phyloP scores from a whole-genome alignment of 2,797 vertebrate species.

The Dermochelys coriacea region DNA sequence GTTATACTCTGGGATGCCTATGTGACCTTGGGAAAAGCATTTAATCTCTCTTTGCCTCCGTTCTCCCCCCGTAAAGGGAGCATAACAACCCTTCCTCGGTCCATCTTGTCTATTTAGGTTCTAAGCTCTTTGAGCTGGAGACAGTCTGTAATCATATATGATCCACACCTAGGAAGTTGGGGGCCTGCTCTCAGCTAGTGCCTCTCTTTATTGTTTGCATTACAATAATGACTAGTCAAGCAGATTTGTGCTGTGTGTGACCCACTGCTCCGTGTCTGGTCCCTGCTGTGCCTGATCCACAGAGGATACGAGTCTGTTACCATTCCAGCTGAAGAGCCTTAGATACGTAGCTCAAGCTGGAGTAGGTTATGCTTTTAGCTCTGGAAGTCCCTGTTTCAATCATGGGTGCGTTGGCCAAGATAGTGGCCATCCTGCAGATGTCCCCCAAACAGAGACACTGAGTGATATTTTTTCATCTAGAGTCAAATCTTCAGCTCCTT shows the following conservation, averaged over 20 bases:
- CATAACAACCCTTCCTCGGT: not conserved
- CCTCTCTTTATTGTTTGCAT: too few relatives aligned
- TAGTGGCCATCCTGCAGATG: not conserved
- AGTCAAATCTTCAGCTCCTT: not conserved
- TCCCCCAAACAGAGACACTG: rapidly evolving
- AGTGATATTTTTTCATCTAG: not conserved
- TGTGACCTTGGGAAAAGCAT: not conserved
- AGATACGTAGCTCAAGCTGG: rapidly evolving
- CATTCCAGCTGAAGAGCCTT: not conserved
- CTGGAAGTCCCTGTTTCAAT: not conserved
- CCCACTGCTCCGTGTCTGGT: not conserved
- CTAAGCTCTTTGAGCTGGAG: not conserved
- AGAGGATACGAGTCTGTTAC: not conserved
- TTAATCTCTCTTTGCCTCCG: not conserved
- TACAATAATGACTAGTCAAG: too few relatives aligned
- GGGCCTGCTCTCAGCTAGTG: not conserved
- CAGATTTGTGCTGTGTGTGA: not conserved
- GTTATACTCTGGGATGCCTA: not conserved
- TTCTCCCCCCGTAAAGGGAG: not conserved
- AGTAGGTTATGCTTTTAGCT: not conserved
- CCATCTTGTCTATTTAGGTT: not conserved
- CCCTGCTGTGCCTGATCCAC: not conserved
- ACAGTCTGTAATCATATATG: not conserved
- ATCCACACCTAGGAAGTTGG: not conserved
- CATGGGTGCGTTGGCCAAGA: not conserved